These are phyloP conservation scores for Pemphigus obesinymphae DNA, from an alignment of 1,140 invertebrate genomes.

Conservation along the genomic window DNA sequence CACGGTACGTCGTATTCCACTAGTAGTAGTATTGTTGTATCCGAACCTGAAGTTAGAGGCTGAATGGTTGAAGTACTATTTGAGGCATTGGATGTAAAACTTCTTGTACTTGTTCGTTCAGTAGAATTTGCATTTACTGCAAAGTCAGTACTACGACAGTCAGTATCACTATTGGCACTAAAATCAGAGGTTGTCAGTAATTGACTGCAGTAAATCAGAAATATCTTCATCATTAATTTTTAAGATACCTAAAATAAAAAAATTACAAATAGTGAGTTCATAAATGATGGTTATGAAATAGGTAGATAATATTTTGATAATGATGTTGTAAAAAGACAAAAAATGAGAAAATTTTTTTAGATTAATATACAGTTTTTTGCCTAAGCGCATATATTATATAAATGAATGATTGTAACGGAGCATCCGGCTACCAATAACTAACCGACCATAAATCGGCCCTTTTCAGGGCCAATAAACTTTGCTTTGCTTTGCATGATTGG, in stretches of 20 bases:
- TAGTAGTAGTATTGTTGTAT: neutral
- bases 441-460: too few species aligned
- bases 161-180: neutral
- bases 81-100: neutral
- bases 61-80: neutral
- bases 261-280: neutral
- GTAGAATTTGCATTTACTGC: neutral
- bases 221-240: neutral
- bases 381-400: neutral
- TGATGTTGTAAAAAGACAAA: neutral
- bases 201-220: neutral
- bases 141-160: neutral
- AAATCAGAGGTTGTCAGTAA: neutral
- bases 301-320: neutral
- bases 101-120: neutral
- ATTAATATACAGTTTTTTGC: neutral
- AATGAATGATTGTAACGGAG: too few species aligned
- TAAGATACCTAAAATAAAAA: neutral
- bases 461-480: too few species aligned
- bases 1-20: neutral
- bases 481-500: too few species aligned
- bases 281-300: neutral
- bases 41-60: neutral
- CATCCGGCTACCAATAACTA: too few species aligned
- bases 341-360: neutral